Base-by-base conservation (phyloP, 1,140 invertebrate genomes). In the Contarinia nasturtii region DNA sequence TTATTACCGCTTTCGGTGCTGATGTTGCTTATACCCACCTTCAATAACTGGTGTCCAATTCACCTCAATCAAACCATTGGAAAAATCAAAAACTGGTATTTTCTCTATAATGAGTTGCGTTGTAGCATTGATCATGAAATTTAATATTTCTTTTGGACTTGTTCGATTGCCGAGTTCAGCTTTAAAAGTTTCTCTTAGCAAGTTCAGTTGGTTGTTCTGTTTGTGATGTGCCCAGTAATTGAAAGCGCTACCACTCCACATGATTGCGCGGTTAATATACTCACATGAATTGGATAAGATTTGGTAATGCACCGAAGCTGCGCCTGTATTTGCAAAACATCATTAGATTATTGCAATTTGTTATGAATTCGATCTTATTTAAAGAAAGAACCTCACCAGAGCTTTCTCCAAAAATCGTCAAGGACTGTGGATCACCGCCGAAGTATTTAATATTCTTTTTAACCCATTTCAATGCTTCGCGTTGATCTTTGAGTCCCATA, bases 401-500 rank as follows among this genome's bases (percentile, higher is more conserved):
- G 2, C 69, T 71, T 44, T 65, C 64, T 1, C 73, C 72, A n/a
- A 66, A 65, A 0, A 73, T 51, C 1, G 72, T 71, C 12, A 74
- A 54, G 27, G 61, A 67, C 46, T 70, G 56, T 20, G 71, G 67
- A 55, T 74, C 64, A 2, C 72, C 72, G 1, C 72, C 71, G 49
- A 74, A 74, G 48, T 61, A 59, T 48, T 60, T 59, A 47, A 72
- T 70, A 52, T 74, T 73, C 27, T 65, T 66, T 59, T 56, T 61
- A 1, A 79, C 56, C 76, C 76, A 79, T 48, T 68, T 63, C 2
- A 79, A 52, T 3, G 75, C 75, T 41, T 68, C 55, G 0, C 67
- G 56, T 55, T 78, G 75, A 59, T 80, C 78, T 57, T 72, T 73
- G 7, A 80, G 51, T 0, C 75, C 75, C 27, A 64, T 64, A 57